Percentiles rank a stretch among this genome's conserved stretches.
phyloP scores from a whole-genome alignment of 2,113 vertebrate species.

The Halichoerus grypus region DNA sequence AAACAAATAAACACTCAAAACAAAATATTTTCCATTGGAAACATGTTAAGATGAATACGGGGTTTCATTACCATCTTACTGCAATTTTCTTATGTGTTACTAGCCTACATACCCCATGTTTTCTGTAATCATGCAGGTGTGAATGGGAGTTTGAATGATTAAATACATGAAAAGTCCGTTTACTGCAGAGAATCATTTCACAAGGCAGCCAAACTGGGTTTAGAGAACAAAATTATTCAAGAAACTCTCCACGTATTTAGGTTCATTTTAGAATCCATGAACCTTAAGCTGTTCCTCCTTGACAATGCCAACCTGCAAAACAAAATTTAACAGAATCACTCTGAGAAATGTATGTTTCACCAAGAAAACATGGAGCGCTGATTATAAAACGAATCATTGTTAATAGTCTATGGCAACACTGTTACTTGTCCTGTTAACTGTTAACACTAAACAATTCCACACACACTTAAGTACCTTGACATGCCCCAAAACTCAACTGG shows the following conservation, averaged over 20 bases:
- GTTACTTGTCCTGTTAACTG: background rate
- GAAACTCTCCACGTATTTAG: constrained; percentile 79
- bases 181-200: constrained; percentile 87
- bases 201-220: constrained; percentile 79
- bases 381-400: background rate
- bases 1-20: constrained; percentile 84
- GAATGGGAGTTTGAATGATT: constrained; percentile 81
- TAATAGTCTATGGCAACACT: background rate
- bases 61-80: constrained; percentile 87
- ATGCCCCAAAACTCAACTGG: too few species aligned
- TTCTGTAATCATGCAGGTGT: constrained; percentile 85
- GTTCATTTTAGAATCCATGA: constrained; percentile 91
- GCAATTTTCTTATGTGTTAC: constrained; percentile 89
- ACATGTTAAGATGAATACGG: constrained; percentile 82
- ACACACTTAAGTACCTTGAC: background rate
- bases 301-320: constrained; percentile 91
- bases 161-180: constrained; percentile 87
- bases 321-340: constrained; percentile 37
- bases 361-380: background rate
- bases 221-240: constrained; percentile 78
- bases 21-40: constrained; percentile 89
- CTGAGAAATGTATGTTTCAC: background rate
- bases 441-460: background rate
- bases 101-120: constrained; percentile 84
- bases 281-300: constrained; percentile 95